phyloP scores from a whole-genome alignment of 2,888 invertebrate genomes.

The Eutolmus rufibarbis region DNA sequence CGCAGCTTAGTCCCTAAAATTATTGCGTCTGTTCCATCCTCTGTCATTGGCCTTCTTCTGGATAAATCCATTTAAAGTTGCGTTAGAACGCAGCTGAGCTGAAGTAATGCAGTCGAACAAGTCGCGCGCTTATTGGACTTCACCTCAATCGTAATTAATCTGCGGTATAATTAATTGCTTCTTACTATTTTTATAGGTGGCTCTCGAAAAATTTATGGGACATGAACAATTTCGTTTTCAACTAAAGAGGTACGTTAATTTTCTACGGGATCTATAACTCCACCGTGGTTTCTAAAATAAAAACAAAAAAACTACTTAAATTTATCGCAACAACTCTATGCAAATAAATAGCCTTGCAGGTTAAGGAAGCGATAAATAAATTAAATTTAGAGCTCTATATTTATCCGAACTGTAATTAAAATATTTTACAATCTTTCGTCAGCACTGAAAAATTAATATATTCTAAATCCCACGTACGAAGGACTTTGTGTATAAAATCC shows the following conservation, averaged over 20 bases:
- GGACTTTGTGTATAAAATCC: not conserved
- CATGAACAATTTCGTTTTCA: not conserved
- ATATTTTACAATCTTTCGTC: not conserved
- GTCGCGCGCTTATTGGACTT: not conserved
- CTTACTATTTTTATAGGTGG: not conserved
- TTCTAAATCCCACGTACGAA: not conserved
- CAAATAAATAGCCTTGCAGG: not conserved
- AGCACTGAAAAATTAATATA: not conserved
- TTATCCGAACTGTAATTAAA: not conserved
- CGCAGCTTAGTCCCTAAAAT: not conserved
- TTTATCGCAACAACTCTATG: not conserved
- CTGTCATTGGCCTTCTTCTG: not conserved
- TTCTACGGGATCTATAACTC: not conserved
- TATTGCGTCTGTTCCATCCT: conserved; percentile 8
- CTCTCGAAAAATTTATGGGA: not conserved
- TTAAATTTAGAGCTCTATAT: not conserved
- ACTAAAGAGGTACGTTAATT: not conserved
- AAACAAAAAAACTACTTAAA: not conserved
- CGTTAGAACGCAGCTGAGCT: not conserved
- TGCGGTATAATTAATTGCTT: conserved; percentile 20
- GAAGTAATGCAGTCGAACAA: not conserved
- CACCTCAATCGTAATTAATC: conserved; percentile 21
- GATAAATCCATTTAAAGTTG: conserved; percentile 7
- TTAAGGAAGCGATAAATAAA: not conserved
- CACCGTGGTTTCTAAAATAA: not conserved